These are phyloP conservation scores for Eleginops maclovinus DNA, from an alignment of 2,113 vertebrate genomes.

Conservation along the genomic window DNA sequence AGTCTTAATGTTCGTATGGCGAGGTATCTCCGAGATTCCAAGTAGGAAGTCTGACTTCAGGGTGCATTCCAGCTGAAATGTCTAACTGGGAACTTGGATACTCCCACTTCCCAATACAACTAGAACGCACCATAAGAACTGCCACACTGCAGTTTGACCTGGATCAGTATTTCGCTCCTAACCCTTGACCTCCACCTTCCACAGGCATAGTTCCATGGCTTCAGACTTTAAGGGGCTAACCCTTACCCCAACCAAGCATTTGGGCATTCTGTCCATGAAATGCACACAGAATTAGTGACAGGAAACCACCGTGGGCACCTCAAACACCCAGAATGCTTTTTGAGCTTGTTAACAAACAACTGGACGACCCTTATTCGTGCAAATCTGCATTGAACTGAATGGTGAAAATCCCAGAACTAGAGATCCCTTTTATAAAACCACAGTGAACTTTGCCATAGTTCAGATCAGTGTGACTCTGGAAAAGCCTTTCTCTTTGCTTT, in stretches of 20 bases:
- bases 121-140: no score
- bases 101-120: no score
- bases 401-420: not conserved
- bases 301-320: not conserved
- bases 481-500: not conserved
- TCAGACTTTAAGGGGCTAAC: not conserved
- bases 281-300: not conserved
- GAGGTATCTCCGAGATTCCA: no score
- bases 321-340: not conserved
- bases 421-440: not conserved
- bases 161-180: not conserved
- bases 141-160: no score
- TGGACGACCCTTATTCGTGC: not conserved
- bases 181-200: not conserved
- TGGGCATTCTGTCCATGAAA: not conserved
- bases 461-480: not conserved
- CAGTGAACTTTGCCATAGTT: not conserved
- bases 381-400: not conserved
- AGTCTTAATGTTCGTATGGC: no score
- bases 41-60: no score
- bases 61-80: no score
- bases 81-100: no score
- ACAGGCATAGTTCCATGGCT: not conserved
- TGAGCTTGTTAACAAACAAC: not conserved
- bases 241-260: not conserved